phyloP scores from a whole-genome alignment of 2,797 vertebrate genomes.

The Myotis pilosus region DNA sequence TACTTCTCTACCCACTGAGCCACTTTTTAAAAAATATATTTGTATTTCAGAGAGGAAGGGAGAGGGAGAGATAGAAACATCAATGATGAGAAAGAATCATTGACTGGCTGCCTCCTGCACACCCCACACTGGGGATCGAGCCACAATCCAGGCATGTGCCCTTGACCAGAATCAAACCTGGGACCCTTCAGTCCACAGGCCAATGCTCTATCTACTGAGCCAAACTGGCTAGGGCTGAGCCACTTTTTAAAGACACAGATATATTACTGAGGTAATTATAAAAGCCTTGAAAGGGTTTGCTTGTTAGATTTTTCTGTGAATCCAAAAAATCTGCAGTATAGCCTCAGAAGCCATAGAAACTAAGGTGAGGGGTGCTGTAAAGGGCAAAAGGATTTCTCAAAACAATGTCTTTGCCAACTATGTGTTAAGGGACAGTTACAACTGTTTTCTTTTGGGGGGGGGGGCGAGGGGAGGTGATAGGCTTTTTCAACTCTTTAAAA shows the following conservation, averaged over 20 bases:
- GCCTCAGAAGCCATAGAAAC: neutral
- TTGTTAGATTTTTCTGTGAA: slow-evolving; percentile 1
- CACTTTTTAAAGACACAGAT: slow-evolving; percentile 23
- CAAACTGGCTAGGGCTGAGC: neutral
- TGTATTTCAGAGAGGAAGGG: too few species aligned
- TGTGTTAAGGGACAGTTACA: neutral
- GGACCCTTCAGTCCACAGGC: too few species aligned
- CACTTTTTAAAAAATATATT: neutral
- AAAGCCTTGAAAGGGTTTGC: neutral
- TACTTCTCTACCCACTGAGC: slow-evolving; percentile 25
- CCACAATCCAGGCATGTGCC: too few species aligned
- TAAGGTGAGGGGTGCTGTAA: neutral
- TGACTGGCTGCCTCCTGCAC: too few species aligned
- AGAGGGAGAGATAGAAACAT: too few species aligned
- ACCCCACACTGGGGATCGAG: too few species aligned
- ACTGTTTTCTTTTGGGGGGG: neutral
- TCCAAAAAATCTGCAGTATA: neutral
- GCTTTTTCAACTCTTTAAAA: neutral
- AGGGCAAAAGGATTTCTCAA: neutral
- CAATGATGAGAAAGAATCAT: too few species aligned
- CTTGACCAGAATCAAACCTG: too few species aligned
- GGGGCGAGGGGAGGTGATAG: neutral
- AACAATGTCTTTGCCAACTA: neutral
- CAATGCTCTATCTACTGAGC: neutral
- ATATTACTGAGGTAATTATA: neutral